phyloP scores from a whole-genome alignment of 2,888 invertebrate genomes.

The Odontothrips loti region DNA sequence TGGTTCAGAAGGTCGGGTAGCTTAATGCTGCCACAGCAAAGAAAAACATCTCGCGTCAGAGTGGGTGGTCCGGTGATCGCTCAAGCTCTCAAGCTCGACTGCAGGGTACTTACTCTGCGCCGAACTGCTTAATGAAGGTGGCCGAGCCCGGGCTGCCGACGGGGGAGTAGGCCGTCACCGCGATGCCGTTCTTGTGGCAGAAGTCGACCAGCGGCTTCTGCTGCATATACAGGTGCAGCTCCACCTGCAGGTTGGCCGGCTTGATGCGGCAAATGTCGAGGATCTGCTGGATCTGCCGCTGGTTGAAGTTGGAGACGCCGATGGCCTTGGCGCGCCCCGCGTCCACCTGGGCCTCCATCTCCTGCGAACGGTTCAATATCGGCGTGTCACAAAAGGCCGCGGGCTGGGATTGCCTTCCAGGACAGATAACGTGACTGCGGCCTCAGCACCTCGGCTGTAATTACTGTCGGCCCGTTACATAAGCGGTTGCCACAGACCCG shows the following conservation, averaged over 20 bases:
- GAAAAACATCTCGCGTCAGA: not conserved
- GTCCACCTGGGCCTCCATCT: constrained; percentile 63
- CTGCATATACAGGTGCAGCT: constrained; percentile 50
- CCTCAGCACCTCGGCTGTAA: no score
- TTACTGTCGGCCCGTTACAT: no score
- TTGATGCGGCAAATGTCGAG: constrained; percentile 56
- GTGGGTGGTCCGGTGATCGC: not conserved
- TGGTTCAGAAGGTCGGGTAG: not conserved
- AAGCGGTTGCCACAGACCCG: no score
- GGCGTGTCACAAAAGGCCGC: no score
- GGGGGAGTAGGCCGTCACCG: constrained; percentile 73
- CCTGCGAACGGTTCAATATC: constrained; percentile 46
- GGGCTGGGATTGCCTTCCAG: no score
- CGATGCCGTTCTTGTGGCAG: constrained; percentile 55
- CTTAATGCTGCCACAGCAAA: not conserved
- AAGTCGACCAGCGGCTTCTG: constrained; percentile 48
- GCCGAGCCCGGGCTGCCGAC: constrained; percentile 69
- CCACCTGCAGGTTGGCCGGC: constrained; percentile 58
- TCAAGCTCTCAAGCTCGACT: not conserved
- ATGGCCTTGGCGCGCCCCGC: constrained; percentile 69
- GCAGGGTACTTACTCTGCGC: constrained; percentile 31
- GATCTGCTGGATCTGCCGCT: constrained; percentile 64
- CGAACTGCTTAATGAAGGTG: constrained; percentile 47
- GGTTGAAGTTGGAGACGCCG: constrained; percentile 81
- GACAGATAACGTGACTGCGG: no score